Percentiles rank a stretch among this genome's conserved stretches.
phyloP scores from a whole-genome alignment of 2,888 invertebrate species.

The Glyphotaelius pellucidus region DNA sequence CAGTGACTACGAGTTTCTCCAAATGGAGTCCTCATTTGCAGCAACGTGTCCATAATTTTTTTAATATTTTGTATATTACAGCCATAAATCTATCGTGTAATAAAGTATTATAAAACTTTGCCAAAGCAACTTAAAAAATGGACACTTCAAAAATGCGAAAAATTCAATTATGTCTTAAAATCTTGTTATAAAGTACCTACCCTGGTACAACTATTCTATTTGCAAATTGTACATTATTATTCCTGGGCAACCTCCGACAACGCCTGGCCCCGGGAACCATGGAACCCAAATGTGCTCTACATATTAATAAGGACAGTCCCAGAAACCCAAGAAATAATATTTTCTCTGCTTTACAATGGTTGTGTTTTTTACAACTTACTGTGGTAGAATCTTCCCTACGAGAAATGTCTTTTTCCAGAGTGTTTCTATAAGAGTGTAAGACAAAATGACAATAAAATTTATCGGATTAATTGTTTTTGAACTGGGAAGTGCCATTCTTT shows the following conservation, averaged over 20 bases:
- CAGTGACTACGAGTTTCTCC: too few species aligned
- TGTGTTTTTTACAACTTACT: neutral
- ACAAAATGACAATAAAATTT: neutral
- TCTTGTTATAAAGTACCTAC: neutral
- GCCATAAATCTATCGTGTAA: too few species aligned
- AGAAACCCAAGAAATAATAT: neutral
- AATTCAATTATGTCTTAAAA: neutral
- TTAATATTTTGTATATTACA: too few species aligned
- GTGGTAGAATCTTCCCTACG: neutral
- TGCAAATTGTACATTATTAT: neutral
- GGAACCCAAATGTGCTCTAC: neutral
- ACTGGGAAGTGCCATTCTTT: neutral
- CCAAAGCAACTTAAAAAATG: neutral
- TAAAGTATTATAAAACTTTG: neutral
- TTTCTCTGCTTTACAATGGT: neutral
- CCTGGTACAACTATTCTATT: neutral
- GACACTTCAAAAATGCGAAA: neutral
- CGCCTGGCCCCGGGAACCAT: neutral
- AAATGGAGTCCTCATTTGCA: too few species aligned
- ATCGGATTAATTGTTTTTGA: neutral
- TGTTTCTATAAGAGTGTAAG: neutral
- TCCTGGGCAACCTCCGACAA: neutral
- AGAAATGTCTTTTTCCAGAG: neutral
- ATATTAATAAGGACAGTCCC: neutral
- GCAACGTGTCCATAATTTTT: too few species aligned